Percentiles rank a stretch among this genome's conserved stretches.
These are phyloP conservation scores for Aepyceros melampus DNA, from an alignment of 2,113 vertebrate species.

Conservation along the genomic window DNA sequence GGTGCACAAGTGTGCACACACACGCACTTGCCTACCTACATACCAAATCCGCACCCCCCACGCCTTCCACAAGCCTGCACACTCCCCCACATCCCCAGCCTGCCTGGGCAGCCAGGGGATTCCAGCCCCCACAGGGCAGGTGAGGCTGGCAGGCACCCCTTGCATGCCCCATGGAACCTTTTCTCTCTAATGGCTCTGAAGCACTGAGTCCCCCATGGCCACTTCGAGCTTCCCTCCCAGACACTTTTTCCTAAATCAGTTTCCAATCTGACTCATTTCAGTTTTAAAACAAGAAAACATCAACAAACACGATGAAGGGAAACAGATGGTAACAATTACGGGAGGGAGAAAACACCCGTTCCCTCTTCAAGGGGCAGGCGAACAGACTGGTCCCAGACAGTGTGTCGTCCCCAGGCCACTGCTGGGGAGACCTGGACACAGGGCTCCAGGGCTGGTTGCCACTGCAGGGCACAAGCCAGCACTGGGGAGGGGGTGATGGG, in stretches of 20 bases:
- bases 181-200: conserved; percentile 16
- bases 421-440: background rate
- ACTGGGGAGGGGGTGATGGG: background rate
- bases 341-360: conserved; percentile 78
- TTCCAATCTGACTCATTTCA: conserved; percentile 79
- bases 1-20: background rate
- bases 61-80: fast-evolving
- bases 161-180: background rate
- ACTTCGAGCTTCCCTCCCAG: conserved; percentile 68
- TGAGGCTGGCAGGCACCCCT: background rate
- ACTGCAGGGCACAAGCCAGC: background rate
- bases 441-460: fast-evolving
- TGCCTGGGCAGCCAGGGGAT: background rate
- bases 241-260: conserved; percentile 77
- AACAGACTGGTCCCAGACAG: conserved; percentile 68
- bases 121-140: background rate
- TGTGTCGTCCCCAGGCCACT: background rate
- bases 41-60: background rate
- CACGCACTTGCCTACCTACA: background rate
- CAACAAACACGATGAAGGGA: conserved; percentile 78
- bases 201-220: conserved; percentile 53
- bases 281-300: conserved; percentile 82
- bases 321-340: conserved; percentile 84
- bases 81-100: background rate
- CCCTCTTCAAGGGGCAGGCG: conserved; percentile 75